Percentiles rank a stretch among this genome's conserved stretches.
Conservation (phyloP, 2,113 vertebrate species). For the Epinephelus fuscoguttatus region DNA sequence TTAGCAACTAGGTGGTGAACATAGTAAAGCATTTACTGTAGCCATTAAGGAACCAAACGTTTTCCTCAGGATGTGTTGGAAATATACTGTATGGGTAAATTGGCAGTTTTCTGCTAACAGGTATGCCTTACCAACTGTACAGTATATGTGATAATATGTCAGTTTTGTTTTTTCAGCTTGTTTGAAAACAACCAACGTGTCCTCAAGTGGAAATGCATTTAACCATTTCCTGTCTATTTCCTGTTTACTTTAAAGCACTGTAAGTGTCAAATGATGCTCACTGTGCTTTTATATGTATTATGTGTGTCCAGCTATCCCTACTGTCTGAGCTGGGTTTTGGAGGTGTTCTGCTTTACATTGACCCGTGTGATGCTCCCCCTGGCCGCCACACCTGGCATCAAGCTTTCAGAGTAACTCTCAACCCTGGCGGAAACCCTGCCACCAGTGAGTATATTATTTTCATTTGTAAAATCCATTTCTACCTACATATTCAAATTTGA, state of each 20-base stretch:
- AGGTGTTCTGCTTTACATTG: slow-evolving; percentile 90
- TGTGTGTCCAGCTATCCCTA: slow-evolving; percentile 87
- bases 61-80: background rate
- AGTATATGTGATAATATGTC: background rate
- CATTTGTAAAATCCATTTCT: background rate
- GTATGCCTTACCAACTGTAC: background rate
- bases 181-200: background rate
- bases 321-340: slow-evolving; percentile 90
- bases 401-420: slow-evolving; percentile 91
- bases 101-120: background rate
- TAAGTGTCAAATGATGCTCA: background rate
- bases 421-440: slow-evolving; percentile 90
- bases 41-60: background rate
- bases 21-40: background rate
- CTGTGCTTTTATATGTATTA: background rate
- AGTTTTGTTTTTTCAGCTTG: background rate
- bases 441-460: slow-evolving; percentile 81
- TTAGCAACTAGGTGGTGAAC: background rate
- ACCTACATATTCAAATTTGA: background rate
- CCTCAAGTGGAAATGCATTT: background rate
- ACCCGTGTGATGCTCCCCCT: slow-evolving; percentile 91
- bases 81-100: background rate
- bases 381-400: slow-evolving; percentile 76
- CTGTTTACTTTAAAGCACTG: background rate
- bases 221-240: background rate